These are phyloP conservation scores for Glaucomys volans DNA, from an alignment of 2,113 vertebrate species.

Conservation along the genomic window DNA sequence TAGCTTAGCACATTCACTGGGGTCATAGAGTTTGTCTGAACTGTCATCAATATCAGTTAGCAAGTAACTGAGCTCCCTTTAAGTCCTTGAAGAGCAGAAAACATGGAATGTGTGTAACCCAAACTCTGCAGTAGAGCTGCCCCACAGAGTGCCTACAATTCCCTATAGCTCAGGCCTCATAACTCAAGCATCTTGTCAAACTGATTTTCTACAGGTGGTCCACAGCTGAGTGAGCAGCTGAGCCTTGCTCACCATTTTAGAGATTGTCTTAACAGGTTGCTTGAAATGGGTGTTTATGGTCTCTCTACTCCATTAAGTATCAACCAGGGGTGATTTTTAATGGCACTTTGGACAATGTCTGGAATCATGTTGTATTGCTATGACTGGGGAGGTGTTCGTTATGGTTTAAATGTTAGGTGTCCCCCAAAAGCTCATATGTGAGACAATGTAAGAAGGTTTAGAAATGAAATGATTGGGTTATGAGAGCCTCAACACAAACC, in stretches of 20 bases:
- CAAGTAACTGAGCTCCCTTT: conserved; percentile 10
- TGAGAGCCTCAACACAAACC: too few species aligned
- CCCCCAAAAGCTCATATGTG: too few species aligned
- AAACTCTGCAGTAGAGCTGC: neutral
- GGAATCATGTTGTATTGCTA: neutral
- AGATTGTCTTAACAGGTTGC: conserved; percentile 10
- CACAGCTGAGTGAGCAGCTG: conserved; percentile 53
- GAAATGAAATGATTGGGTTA: too few species aligned
- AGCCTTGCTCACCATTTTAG: neutral
- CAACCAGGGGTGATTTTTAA: neutral
- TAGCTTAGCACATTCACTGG: neutral
- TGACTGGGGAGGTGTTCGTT: neutral
- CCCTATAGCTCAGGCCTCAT: neutral
- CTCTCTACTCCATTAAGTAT: neutral
- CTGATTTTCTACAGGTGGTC: conserved; percentile 43
- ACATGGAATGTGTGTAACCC: neutral
- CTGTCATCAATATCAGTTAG: neutral
- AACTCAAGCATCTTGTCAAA: conserved; percentile 39
- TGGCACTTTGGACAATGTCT: neutral
- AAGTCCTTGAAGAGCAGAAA: neutral
- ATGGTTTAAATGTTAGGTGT: too few species aligned
- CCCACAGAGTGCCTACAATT: neutral
- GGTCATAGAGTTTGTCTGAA: neutral
- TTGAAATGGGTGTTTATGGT: neutral
- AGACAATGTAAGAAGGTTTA: too few species aligned